Percentiles rank a stretch among this genome's conserved stretches.
These are phyloP conservation scores for Acronicta leporina DNA, from an alignment of 2,888 invertebrate species.

Conservation along the genomic window DNA sequence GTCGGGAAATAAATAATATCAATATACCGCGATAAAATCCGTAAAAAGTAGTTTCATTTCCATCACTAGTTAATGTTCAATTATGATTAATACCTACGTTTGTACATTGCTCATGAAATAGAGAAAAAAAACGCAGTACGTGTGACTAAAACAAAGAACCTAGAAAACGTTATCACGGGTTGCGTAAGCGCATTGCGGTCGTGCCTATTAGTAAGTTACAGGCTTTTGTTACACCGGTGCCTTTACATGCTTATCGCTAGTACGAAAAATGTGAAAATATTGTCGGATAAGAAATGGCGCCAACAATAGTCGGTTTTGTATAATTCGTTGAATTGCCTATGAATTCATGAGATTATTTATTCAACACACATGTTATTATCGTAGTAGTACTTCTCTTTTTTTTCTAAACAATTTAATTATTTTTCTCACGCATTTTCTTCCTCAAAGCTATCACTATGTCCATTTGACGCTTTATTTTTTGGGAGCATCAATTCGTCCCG, in stretches of 20 bases:
- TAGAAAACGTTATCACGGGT: conserved; percentile 37
- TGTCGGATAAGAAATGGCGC: conserved; percentile 42
- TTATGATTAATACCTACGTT: not conserved
- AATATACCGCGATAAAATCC: no score
- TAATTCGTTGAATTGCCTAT: not conserved
- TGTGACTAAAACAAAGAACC: conserved; percentile 31
- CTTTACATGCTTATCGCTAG: conserved; percentile 31
- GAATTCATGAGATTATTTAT: not conserved
- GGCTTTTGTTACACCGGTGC: conserved; percentile 33
- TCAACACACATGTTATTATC: no score
- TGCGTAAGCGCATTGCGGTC: conserved; percentile 28
- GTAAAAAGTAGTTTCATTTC: no score
- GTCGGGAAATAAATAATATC: no score
- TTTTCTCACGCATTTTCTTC: no score
- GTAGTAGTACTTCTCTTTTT: no score
- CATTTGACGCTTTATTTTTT: no score
- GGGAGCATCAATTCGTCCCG: no score
- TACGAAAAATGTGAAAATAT: conserved; percentile 23
- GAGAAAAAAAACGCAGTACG: conserved; percentile 3
- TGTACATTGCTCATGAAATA: conserved; percentile 6
- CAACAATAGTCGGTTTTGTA: conserved; percentile 6
- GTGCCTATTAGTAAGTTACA: conserved; percentile 37
- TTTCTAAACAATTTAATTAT: no score
- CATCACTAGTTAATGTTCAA: not conserved
- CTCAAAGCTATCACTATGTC: no score